A percentile compares a stretch with the other conserved stretches of the same genome.
Evolutionary conservation across 1,140 invertebrate genomes (phyloP).

Genomic region (Propsilocerus akamusi): DNA sequence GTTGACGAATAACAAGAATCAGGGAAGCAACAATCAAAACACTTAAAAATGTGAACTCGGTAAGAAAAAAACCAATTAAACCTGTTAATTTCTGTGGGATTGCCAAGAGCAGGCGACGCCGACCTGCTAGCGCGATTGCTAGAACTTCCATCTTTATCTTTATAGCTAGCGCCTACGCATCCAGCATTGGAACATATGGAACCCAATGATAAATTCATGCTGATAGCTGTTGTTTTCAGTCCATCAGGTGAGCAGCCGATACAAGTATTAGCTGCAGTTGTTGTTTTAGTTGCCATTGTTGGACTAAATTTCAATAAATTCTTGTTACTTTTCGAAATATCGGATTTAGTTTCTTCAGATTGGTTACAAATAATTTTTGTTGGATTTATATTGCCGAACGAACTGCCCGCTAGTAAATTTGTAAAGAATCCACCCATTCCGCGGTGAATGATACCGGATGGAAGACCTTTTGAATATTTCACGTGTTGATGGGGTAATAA

Average conservation of each 20-base stretch:
- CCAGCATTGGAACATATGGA: neutral
- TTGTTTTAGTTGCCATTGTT: neutral
- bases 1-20: too few species aligned
- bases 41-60: too few species aligned
- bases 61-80: slow-evolving; percentile 1
- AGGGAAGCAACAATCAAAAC: too few species aligned
- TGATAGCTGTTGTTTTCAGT: neutral
- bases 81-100: neutral
- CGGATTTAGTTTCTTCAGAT: too few species aligned
- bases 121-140: neutral
- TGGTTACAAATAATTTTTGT: too few species aligned
- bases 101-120: neutral
- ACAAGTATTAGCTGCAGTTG: neutral
- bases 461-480: too few species aligned
- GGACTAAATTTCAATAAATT: neutral
- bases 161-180: neutral
- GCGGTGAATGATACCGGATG: too few species aligned
- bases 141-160: neutral
- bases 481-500: too few species aligned
- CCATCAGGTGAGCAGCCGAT: neutral
- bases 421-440: too few species aligned
- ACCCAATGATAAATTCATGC: neutral
- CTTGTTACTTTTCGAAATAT: neutral
- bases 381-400: too few species aligned
- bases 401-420: too few species aligned